These are phyloP conservation scores for Mobula hypostoma DNA, from an alignment of 2,113 vertebrate species.

Conservation along the genomic window DNA sequence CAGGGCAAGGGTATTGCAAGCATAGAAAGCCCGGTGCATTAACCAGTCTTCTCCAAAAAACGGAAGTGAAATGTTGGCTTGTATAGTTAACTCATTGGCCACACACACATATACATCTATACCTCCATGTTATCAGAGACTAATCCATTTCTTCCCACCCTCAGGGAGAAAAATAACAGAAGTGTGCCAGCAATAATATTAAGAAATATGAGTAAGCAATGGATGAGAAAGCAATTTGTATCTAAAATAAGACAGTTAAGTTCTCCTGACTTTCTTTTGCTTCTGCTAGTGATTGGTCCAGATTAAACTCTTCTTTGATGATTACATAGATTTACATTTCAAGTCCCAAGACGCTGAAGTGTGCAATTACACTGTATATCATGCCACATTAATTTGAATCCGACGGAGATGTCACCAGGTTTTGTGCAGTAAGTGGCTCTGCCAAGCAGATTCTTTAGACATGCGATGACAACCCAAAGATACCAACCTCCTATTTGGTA, in stretches of 20 bases:
- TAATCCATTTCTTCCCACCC: neutral
- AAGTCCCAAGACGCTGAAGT: neutral
- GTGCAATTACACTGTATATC: conserved; percentile 1
- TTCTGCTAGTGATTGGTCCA: neutral
- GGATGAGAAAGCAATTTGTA: neutral
- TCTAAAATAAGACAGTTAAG: neutral
- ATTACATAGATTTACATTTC: neutral
- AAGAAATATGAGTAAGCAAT: neutral
- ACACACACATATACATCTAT: neutral
- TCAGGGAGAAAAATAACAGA: neutral
- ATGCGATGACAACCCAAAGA: neutral
- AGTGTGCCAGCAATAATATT: neutral
- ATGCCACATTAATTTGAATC: neutral
- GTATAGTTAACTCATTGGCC: neutral
- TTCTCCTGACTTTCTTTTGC: neutral
- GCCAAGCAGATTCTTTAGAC: neutral
- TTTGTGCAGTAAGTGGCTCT: neutral
- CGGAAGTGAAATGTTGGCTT: neutral
- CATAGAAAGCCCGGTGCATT: neutral
- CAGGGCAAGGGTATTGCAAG: neutral
- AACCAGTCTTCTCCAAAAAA: neutral
- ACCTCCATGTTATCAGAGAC: neutral
- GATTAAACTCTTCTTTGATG: neutral
- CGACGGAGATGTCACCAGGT: conserved; percentile 13
- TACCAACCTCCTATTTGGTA: neutral